Evolutionary conservation across 2,113 vertebrate genomes (phyloP).

Genomic region (Hemiprocne comata): DNA sequence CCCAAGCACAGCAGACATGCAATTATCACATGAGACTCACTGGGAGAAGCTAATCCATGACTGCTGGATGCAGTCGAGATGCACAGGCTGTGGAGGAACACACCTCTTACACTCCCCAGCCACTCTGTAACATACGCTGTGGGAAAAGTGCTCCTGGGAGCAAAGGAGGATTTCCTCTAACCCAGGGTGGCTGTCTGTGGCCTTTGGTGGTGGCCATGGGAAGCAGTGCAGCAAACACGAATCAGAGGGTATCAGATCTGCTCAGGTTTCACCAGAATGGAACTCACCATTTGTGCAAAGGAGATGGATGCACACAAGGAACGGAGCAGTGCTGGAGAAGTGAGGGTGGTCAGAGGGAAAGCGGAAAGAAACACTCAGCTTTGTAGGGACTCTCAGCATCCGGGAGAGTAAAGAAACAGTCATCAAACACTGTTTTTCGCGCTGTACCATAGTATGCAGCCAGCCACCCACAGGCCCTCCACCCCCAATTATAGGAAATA

Average conservation of each 20-base stretch:
- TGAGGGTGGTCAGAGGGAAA: background rate
- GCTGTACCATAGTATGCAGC: background rate
- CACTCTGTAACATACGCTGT: accelerated
- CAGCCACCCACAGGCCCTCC: background rate
- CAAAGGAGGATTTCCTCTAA: background rate
- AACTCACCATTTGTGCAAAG: background rate
- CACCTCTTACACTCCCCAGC: background rate
- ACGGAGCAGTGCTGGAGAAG: background rate
- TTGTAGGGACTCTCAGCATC: background rate
- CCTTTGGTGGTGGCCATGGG: background rate
- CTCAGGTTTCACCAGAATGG: background rate
- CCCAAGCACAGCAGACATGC: background rate
- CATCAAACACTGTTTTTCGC: background rate
- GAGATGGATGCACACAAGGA: accelerated
- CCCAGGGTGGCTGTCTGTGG: background rate
- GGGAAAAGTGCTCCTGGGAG: background rate
- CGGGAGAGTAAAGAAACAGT: background rate
- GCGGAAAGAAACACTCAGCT: background rate
- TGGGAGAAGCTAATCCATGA: background rate
- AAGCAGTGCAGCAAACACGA: accelerated
- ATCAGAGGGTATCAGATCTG: background rate
- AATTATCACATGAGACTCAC: background rate
- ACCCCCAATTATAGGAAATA: background rate
- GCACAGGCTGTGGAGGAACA: too few relatives aligned
- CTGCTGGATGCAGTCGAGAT: background rate